These are phyloP conservation scores for Paracanthobrama guichenoti DNA, from an alignment of 2,113 vertebrate species.

Conservation along the genomic window DNA sequence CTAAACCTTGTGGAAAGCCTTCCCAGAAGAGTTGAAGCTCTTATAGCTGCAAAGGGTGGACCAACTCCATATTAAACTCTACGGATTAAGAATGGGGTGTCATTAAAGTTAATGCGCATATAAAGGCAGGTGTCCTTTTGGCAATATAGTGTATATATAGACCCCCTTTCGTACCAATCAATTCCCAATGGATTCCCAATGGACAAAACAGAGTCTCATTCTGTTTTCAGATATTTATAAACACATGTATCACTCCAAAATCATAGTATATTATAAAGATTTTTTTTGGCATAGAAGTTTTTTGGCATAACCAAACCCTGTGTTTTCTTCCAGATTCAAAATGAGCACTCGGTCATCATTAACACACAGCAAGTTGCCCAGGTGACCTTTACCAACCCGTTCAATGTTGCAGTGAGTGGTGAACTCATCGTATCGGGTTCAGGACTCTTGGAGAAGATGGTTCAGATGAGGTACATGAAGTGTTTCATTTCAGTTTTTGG, in stretches of 20 bases:
- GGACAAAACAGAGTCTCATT: background rate
- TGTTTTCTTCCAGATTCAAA: constrained; percentile 59
- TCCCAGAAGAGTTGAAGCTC: too few species aligned
- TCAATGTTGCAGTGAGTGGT: constrained; percentile 64
- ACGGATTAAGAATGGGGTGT: too few species aligned
- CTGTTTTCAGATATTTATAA: background rate
- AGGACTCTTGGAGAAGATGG: constrained; percentile 63
- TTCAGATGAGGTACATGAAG: constrained; percentile 62
- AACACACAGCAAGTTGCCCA: constrained; percentile 56
- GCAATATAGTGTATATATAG: too few species aligned
- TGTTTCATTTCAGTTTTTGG: background rate
- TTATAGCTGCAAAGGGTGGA: too few species aligned
- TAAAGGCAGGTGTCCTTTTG: too few species aligned
- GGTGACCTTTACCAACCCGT: constrained; percentile 70
- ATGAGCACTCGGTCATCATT: constrained; percentile 46
- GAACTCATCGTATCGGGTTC: constrained; percentile 64
- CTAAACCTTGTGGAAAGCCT: too few species aligned
- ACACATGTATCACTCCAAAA: background rate
- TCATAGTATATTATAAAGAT: background rate
- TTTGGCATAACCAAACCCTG: background rate
- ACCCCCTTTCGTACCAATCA: background rate
- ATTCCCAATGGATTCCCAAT: too few species aligned
- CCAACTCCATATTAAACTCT: too few species aligned
- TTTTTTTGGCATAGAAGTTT: too few species aligned
- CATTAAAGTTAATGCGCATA: too few species aligned